Conservation (phyloP, 1,140 invertebrate species). For the Lepidostoma basale region DNA sequence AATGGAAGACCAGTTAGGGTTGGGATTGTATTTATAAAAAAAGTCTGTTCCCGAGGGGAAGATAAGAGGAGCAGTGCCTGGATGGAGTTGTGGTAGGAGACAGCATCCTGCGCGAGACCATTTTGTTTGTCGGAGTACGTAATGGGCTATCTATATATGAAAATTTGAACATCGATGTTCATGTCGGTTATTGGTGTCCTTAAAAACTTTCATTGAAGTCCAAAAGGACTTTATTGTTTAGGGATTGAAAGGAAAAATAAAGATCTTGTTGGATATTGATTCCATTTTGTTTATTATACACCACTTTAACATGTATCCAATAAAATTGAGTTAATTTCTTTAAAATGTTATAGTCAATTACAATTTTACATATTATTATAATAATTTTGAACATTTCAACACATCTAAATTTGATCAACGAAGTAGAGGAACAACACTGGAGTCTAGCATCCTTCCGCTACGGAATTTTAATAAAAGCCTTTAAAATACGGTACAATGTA, state of each 20-base stretch:
- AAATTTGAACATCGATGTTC: no score
- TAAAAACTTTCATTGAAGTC: background rate
- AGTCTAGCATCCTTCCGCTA: background rate
- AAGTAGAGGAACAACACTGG: conserved; percentile 1
- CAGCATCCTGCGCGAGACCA: no score
- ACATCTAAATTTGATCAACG: conserved; percentile 22
- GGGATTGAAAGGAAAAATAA: background rate
- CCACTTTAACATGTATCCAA: conserved; percentile 14
- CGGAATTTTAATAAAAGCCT: conserved; percentile 6
- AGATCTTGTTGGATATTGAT: background rate
- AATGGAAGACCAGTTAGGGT: no score
- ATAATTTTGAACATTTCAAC: conserved; percentile 24
- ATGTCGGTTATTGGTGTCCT: background rate
- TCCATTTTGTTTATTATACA: conserved; percentile 15
- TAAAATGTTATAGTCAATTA: conserved; percentile 20
- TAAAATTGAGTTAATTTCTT: conserved; percentile 23
- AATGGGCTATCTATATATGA: no score
- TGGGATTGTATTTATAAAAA: no score
- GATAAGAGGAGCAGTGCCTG: no score
- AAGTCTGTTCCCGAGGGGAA: no score
- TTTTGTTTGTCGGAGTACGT: no score
- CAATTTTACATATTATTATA: conserved; percentile 20
- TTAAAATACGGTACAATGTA: background rate
- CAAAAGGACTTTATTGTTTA: no score
- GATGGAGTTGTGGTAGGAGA: no score